Conservation (phyloP, 37 sponge, comb jelly and placozoan genomes). For the Aphrocallistes beatrix region DNA sequence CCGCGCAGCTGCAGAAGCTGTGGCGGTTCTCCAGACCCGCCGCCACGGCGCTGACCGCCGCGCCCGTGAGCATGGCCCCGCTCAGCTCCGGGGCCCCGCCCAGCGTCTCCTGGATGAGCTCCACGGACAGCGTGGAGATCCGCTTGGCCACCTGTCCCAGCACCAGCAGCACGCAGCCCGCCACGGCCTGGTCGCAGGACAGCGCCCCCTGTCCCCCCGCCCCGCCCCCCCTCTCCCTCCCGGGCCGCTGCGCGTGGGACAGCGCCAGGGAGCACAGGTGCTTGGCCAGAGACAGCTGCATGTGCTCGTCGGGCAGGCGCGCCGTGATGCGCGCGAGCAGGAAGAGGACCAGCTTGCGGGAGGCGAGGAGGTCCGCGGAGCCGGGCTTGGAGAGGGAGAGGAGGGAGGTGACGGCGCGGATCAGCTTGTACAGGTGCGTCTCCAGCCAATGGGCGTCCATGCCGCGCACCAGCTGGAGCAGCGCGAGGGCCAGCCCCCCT, state of each 20-base stretch:
- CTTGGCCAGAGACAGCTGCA: slow-evolving; percentile 67
- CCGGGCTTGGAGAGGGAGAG: slow-evolving; percentile 63
- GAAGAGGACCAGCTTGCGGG: slow-evolving; percentile 79
- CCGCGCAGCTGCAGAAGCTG: slow-evolving; percentile 50
- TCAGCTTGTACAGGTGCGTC: slow-evolving; percentile 45
- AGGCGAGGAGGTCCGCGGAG: slow-evolving; percentile 72
- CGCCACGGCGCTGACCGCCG: slow-evolving; percentile 44
- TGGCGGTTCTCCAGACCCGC: slow-evolving; percentile 40
- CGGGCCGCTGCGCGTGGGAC: neutral
- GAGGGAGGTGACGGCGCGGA: slow-evolving; percentile 56
- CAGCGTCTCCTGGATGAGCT: slow-evolving; percentile 1
- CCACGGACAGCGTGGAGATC: neutral
- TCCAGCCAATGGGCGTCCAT: slow-evolving; percentile 90
- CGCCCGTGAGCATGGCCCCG: neutral
- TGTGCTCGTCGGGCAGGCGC: slow-evolving; percentile 65
- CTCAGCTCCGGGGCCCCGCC: neutral
- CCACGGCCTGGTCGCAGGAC: neutral
- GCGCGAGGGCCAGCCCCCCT: neutral
- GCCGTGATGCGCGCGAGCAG: slow-evolving; percentile 53
- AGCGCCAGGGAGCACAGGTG: slow-evolving; percentile 47
- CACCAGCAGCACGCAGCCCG: neutral
- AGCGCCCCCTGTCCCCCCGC: neutral
- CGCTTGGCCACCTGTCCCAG: neutral
- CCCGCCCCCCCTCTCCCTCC: neutral
- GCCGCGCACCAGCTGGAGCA: slow-evolving; percentile 39